Evolutionary conservation across 2,113 vertebrate genomes (phyloP).

Genomic region (Oryzias woworae): DNA sequence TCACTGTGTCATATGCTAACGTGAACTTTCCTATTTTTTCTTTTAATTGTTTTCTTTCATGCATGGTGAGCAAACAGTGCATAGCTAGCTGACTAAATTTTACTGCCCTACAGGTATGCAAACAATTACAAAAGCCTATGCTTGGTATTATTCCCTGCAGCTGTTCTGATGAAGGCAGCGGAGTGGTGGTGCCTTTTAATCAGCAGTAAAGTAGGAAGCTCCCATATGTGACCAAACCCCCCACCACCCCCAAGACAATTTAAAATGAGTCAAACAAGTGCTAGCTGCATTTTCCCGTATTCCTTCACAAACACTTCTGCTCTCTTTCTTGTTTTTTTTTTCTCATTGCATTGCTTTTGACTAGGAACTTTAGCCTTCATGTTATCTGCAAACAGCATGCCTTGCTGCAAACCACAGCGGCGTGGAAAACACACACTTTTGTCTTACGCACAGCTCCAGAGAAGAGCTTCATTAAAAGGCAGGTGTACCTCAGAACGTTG

Average conservation of each 20-base stretch:
- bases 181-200: constrained; percentile 67
- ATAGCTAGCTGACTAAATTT: constrained; percentile 42
- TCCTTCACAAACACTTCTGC: constrained; percentile 16
- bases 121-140: constrained; percentile 59
- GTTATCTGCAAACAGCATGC: constrained; percentile 68
- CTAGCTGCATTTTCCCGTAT: constrained; percentile 12
- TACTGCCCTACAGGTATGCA: constrained; percentile 67
- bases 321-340: constrained; percentile 29
- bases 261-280: constrained; percentile 52
- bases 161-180: constrained; percentile 39
- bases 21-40: not conserved
- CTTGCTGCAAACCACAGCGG: constrained; percentile 26
- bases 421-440: constrained; percentile 37
- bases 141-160: constrained; percentile 61
- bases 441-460: constrained; percentile 36
- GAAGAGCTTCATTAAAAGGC: constrained; percentile 53
- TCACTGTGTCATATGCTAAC: not conserved
- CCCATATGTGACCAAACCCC: constrained; percentile 63
- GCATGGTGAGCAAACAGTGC: constrained; percentile 39
- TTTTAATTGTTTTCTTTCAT: constrained; percentile 41
- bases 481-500: constrained; percentile 28
- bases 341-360: constrained; percentile 26
- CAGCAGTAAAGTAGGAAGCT: constrained; percentile 55
- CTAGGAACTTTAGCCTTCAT: constrained; percentile 30
- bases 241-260: constrained; percentile 38